Evolutionary conservation across 1,140 invertebrate species (phyloP), one percentile per base, ranked within the genome.

Genomic region (Eriosoma lanigerum): DNA sequence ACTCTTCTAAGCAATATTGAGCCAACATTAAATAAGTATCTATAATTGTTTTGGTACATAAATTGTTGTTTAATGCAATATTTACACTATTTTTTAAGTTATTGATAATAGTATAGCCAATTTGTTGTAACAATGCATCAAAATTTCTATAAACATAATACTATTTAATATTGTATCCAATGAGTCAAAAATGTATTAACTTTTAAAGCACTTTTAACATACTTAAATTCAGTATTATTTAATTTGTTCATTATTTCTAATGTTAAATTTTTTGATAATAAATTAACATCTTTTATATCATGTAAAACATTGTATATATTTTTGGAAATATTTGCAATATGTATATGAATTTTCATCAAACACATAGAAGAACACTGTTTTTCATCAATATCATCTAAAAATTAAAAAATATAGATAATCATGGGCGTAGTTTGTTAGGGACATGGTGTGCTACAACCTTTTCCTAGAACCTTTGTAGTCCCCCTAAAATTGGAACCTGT

Each of bases 251-350:
- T 62, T 29, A 62, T 62, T 17, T 62, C 60, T 10, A n/a, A 62
- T 62, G 17, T 29, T 32, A 62, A 1, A 62, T 62, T 29, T 9
- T 62, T 62, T 32, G 60, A 19, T 32, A 62, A n/a, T 10, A 62
- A 62, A 62, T 17, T 62, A 62, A 62, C 19, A 68, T 68, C 44
- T 68, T 19, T 3, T 24, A 21, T 48, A 21, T 21, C 1, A 48
- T 46, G 21, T 46, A 68, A 46, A 68, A 68, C 12, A 68, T 21
- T 21, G 24, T 19, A 15, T 68, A 68, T 68, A 46, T 68, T 68
- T 48, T 44, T 68, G 15, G 66, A 68, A 68, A 68, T 68, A 48
- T 68, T 24, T 68, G 38, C 66, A 24, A 68, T 68, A 26, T 68
- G 66, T 46, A 24, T 46, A 24, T 68, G 38, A 44, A 21, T 68